Evolutionary conservation across 2,888 invertebrate genomes (phyloP), one percentile per base, ranked within the genome.

Genomic region (Yponomeuta plumbellus): DNA sequence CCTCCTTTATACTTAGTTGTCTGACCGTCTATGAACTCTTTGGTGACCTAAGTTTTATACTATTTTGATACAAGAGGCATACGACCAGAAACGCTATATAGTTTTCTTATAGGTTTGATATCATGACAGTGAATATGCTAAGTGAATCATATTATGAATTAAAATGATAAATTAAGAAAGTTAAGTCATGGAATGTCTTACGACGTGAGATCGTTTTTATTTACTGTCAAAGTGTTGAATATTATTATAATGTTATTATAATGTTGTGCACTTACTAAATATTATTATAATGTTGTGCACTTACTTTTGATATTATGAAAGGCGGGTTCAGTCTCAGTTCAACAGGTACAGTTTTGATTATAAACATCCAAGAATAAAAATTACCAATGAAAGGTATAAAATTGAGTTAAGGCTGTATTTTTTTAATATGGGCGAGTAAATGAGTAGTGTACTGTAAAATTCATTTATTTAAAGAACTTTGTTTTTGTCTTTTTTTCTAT

Each of bases 61-160:
- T 3, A 52, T 52, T 17, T 52, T 52, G 17, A 17, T 17, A 17
- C 44, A 17, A 17, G 17, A 5, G 5, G 17, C 13, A 52, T 13
- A 17, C 17, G 44, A 52, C 44, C 44, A 52, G 44, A 17, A 34
- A 34, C 1, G 13, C 44, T 8, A 2, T 5, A 11, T 52, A 17
- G 44, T 1, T 52, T 13, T 17, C 13, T 13, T 52, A 17, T 13
- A 17, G 72, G 74, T 74, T 74, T 74, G 57, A 72, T 72, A 58
- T 70, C 71, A 71, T 75, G 74, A 75, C 74, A 74, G 70, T 69
- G 69, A 67, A 64, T 66, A 61, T 39, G 58, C 23, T 39, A 22
- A 23, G 52, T 64, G 56, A 64, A 20, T 64, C 20, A 34, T 65
- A 57, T 57, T 52, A 17, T 52, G 44, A 52, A 52, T 52, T 52